These are phyloP conservation scores for Anas capensis DNA, from an alignment of 2,797 vertebrate genomes.

Conservation along the genomic window DNA sequence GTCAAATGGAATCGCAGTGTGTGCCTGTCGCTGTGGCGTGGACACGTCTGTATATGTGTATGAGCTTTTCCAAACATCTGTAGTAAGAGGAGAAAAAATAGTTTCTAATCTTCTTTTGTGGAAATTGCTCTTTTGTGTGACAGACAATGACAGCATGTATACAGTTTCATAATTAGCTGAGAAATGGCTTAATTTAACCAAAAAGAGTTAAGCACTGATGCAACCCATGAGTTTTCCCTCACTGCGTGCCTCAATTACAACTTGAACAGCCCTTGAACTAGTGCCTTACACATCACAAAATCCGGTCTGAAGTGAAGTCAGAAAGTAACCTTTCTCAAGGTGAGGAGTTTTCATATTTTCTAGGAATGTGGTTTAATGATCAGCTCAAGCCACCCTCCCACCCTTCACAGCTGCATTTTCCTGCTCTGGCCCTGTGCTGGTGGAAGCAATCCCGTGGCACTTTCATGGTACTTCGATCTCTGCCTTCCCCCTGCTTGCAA, in stretches of 20 bases:
- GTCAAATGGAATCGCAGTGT: not conserved
- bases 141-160: not conserved
- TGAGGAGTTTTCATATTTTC: not conserved
- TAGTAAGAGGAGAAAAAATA: not conserved
- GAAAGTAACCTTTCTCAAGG: not conserved
- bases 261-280: not conserved
- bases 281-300: not conserved
- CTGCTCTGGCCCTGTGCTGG: not conserved
- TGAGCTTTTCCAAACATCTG: not conserved
- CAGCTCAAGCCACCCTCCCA: not conserved
- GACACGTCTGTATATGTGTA: not conserved
- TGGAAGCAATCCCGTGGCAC: not conserved
- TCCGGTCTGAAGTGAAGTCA: not conserved
- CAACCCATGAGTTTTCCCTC: not conserved
- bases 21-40: not conserved
- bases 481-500: not conserved
- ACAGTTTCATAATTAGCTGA: not conserved
- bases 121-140: not conserved
- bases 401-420: not conserved
- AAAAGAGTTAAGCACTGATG: not conserved
- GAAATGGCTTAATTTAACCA: not conserved
- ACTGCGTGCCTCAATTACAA: not conserved
- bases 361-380: not conserved
- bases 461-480: not conserved
- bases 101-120: not conserved